phyloP scores from a whole-genome alignment of 2,113 vertebrate genomes.

The Agapornis roseicollis region DNA sequence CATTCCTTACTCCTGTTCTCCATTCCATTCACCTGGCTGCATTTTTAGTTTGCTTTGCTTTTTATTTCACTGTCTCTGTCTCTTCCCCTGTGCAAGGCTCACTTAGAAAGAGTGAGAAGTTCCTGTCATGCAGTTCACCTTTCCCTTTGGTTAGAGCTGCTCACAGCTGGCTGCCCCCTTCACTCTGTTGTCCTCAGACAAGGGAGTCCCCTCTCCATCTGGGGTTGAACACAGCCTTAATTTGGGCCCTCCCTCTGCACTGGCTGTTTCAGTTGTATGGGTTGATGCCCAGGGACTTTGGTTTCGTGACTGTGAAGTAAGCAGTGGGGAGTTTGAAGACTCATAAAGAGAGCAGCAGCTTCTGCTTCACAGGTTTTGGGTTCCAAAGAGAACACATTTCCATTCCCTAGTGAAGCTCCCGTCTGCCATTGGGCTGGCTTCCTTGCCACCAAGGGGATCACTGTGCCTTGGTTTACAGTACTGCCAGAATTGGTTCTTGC shows the following conservation, averaged over 20 bases:
- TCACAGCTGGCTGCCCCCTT: not conserved
- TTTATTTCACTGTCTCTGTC: not conserved
- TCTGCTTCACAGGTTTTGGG: not conserved
- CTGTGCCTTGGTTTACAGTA: not conserved
- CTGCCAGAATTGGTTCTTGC: not conserved
- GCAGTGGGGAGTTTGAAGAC: not conserved
- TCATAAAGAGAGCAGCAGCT: not conserved
- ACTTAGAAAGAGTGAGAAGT: not conserved
- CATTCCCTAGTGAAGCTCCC: not conserved
- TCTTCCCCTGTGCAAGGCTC: not conserved
- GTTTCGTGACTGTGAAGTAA: not conserved
- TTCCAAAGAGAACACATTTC: not conserved
- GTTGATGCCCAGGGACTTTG: not conserved
- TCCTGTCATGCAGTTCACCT: not conserved
- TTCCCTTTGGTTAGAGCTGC: not conserved
- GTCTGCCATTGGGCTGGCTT: not conserved
- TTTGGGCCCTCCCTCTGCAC: not conserved
- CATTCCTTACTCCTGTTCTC: not conserved
- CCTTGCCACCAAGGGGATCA: not conserved
- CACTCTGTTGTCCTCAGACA: not conserved
- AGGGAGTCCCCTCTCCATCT: not conserved
- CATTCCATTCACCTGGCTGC: not conserved
- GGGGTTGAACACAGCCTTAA: not conserved
- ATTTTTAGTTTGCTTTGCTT: not conserved
- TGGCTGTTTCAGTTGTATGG: not conserved